These are phyloP conservation scores for Craniophora ligustri DNA, from an alignment of 2,888 invertebrate genomes.

Conservation along the genomic window DNA sequence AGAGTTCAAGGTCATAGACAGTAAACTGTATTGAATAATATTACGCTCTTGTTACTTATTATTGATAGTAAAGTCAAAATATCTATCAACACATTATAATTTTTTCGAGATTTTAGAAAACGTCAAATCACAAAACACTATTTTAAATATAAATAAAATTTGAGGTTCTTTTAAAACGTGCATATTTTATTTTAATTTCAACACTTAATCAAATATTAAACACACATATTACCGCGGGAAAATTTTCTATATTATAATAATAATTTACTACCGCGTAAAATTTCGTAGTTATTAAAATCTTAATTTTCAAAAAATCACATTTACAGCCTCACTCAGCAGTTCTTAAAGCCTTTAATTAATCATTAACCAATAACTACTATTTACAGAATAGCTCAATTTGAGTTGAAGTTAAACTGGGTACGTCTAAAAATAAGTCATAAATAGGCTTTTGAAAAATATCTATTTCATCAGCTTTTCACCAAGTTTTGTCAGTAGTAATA, in stretches of 20 bases:
- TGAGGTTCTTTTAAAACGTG: constrained; percentile 38
- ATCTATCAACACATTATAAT: constrained; percentile 11
- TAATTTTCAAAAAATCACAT: background rate
- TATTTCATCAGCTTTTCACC: too few species aligned
- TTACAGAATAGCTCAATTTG: too few species aligned
- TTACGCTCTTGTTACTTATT: too few species aligned
- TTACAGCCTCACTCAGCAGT: too few species aligned
- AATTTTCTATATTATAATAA: background rate
- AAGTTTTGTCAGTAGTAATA: too few species aligned
- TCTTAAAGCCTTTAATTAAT: too few species aligned
- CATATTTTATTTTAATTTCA: constrained; percentile 41
- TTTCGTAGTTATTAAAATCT: background rate
- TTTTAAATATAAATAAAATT: constrained; percentile 46
- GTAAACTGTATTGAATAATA: too few species aligned
- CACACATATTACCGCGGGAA: constrained; percentile 17
- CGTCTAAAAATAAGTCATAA: too few species aligned
- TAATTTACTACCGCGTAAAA: constrained; percentile 1
- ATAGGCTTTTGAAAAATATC: too few species aligned
- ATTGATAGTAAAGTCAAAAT: constrained; percentile 13
- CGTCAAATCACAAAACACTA: constrained; percentile 42
- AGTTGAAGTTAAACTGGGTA: too few species aligned
- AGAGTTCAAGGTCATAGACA: too few species aligned
- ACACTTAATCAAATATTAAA: constrained; percentile 35
- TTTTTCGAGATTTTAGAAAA: constrained; percentile 32
- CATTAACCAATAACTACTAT: too few species aligned